These are phyloP conservation scores for Bradypodion pumilum DNA, from an alignment of 2,797 vertebrate genomes.

Conservation along the genomic window DNA sequence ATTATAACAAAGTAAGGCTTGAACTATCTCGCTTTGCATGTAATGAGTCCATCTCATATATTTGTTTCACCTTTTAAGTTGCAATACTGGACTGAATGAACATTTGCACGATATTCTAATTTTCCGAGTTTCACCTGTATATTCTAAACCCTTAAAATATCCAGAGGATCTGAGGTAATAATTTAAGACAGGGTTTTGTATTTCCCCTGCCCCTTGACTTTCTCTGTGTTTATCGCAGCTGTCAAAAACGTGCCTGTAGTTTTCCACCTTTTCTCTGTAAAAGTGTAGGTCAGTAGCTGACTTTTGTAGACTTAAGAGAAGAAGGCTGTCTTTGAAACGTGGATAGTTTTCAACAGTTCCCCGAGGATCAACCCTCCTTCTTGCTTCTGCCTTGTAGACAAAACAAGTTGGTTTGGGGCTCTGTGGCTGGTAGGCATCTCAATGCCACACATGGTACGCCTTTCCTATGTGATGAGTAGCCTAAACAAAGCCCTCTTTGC, in stretches of 20 bases:
- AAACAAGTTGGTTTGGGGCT: neutral
- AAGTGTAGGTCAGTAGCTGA: neutral
- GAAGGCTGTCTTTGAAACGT: neutral
- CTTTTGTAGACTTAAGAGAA: neutral
- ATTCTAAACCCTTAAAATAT: too few species aligned
- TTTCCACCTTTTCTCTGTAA: neutral
- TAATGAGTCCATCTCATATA: too few species aligned
- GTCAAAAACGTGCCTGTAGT: neutral
- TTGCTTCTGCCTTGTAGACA: neutral
- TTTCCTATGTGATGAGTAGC: neutral
- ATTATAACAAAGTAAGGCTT: too few species aligned
- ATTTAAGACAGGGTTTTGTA: neutral
- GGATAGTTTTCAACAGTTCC: too few species aligned
- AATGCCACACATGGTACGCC: neutral
- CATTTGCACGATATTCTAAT: too few species aligned
- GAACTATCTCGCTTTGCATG: too few species aligned
- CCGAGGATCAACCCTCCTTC: neutral
- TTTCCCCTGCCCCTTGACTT: neutral
- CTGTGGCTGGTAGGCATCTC: neutral
- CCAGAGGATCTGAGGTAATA: neutral
- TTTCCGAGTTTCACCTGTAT: too few species aligned
- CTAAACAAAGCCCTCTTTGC: neutral
- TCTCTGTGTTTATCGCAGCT: neutral
- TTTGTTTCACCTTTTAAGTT: too few species aligned
- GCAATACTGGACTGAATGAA: too few species aligned